Evolutionary conservation across 2,797 vertebrate species (phyloP), one percentile per base, ranked within the genome.

Genomic region (Crypturellus tataupa): DNA sequence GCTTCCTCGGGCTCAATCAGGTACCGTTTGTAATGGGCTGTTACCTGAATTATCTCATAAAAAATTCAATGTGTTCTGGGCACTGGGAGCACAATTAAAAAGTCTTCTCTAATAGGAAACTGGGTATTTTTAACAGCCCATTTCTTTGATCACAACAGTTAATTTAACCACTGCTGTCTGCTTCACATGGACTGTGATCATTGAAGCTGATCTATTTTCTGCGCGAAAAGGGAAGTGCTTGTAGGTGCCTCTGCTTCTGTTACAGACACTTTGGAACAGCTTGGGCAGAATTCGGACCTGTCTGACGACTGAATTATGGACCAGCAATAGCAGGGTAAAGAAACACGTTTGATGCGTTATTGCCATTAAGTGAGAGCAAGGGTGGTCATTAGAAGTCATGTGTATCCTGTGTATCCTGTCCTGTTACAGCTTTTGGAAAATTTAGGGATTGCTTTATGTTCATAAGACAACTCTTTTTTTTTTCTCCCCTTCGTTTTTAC

Each of bases 261-360:
- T 97, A 98, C 6, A 72, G 95, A 97, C 97, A 97, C 97, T 5
- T 97, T 96, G 97, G 89, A 96, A 96, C 94, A 97, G 97, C 96
- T 96, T 96, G 94, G 90, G 93, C 95, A 97, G 75, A 97, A 97
- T 92, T 94, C 93, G 96, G 42, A 95, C 94, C 92, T 60, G 93
- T 94, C 96, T 95, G 95, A 96, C 85, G 97, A 97, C 98, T 96
- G 95, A 95, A 96, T 97, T 97, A 97, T 96, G 92, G 93, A 75
- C 88, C 92, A 93, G 89, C 94, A 96, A 93, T 83, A 96, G 93
- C 87, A 96, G 96, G 97, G 96, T 94, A 94, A 97, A 97, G 91
- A 93, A 91, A 87, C 71, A 90, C 10, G 4, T 97, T 97, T 96
- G 96, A 97, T 96, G 90, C 76, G 2, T 95, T 94, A 92, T 91